Conservation (phyloP, 2,888 invertebrate genomes). For the Nasonovia ribisnigri region DNA sequence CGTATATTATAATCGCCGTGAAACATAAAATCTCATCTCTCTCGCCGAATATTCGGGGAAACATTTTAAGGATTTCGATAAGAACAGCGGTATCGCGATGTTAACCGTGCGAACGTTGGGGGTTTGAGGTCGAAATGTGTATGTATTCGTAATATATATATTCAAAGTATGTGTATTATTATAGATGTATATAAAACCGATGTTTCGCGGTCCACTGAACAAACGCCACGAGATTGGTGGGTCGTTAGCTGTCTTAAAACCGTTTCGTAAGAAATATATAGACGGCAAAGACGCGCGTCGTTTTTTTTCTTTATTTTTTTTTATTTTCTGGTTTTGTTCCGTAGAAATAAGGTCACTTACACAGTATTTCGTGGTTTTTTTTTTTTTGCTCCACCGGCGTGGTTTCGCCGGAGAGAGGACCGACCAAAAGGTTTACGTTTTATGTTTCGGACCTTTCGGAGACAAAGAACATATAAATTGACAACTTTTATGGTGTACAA, state of each 20-base stretch:
- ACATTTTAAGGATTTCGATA: not conserved
- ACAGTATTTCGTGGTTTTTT: conserved; percentile 40
- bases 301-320: not conserved
- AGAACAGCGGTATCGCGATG: not conserved
- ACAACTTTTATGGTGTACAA: conserved; percentile 54
- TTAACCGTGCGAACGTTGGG: not conserved
- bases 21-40: not conserved
- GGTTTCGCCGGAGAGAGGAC: not conserved
- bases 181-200: conserved; percentile 48
- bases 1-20: not conserved
- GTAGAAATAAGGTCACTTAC: conserved; percentile 50
- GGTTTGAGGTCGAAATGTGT: conserved; percentile 10
- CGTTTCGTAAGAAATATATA: conserved; percentile 47
- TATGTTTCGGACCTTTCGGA: conserved; percentile 41
- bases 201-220: conserved; percentile 47
- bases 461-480: conserved; percentile 61
- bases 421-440: conserved; percentile 48
- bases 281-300: not conserved
- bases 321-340: not conserved
- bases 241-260: conserved; percentile 59
- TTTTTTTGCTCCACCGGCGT: not conserved
- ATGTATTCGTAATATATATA: not conserved
- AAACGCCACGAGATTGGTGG: conserved; percentile 49
- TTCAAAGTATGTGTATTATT: not conserved
- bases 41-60: not conserved